phyloP scores from a whole-genome alignment of 53 echinoderm and acorn worm genomes.

The Temnopleurus reevesii region DNA sequence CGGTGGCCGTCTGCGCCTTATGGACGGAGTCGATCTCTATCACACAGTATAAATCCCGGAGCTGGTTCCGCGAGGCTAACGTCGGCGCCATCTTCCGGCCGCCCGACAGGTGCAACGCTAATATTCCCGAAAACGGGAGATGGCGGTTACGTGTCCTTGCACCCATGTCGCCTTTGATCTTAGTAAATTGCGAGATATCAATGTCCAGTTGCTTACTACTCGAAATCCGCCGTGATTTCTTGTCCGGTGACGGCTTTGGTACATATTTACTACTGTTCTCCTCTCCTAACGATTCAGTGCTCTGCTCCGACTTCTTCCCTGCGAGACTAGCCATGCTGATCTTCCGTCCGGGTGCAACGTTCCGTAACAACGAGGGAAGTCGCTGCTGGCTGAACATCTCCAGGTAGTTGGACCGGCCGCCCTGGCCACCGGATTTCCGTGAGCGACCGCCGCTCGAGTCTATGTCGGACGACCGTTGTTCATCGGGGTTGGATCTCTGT shows the following conservation, averaged over 20 bases:
- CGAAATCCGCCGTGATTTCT: conserved; percentile 78
- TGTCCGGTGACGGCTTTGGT: conserved; percentile 89
- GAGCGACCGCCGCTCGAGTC: conserved; percentile 31
- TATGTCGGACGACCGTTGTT: conserved; percentile 40
- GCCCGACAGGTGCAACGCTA: conserved; percentile 89
- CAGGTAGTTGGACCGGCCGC: conserved; percentile 24
- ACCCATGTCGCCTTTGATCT: conserved; percentile 89
- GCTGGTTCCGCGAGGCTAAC: conserved; percentile 74
- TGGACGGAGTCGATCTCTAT: conserved; percentile 94
- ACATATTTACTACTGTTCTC: conserved; percentile 74
- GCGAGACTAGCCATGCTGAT: conserved; percentile 69
- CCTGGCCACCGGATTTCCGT: conserved; percentile 25
- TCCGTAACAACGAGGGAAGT: conserved; percentile 65
- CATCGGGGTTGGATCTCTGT: conserved; percentile 52
- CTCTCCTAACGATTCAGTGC: conserved; percentile 35
- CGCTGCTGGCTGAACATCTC: conserved; percentile 63
- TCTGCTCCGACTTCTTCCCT: conserved; percentile 76
- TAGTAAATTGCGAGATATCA: conserved; percentile 82
- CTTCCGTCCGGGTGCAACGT: conserved; percentile 68
- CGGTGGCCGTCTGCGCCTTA: conserved; percentile 96
- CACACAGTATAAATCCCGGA: conserved; percentile 90
- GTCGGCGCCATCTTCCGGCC: conserved; percentile 92
- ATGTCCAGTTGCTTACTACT: conserved; percentile 90
- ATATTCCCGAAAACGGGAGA: conserved; percentile 86
- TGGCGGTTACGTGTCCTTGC: conserved; percentile 70